These are phyloP conservation scores for Zygaena filipendulae DNA, from an alignment of 2,888 invertebrate species.

Conservation along the genomic window DNA sequence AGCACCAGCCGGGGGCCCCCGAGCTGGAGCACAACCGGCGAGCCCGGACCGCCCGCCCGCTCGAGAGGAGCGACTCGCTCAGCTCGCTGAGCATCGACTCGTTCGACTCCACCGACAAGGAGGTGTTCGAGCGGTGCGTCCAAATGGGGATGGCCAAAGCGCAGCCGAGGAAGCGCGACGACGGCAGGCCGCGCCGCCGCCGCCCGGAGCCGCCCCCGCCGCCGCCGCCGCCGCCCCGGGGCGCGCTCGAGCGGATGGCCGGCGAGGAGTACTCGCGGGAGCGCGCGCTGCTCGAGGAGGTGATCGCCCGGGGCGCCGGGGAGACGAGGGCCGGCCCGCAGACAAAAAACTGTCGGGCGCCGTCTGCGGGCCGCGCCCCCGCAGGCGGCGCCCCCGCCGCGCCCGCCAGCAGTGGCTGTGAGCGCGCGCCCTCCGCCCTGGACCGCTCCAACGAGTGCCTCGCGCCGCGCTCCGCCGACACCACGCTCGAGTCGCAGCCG, in stretches of 20 bases:
- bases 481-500: constrained; percentile 41
- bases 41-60: constrained; percentile 21
- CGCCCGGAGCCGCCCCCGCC: constrained; percentile 19
- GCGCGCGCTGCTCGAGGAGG: constrained; percentile 67
- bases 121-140: constrained; percentile 81
- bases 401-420: constrained; percentile 56
- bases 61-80: constrained; percentile 35
- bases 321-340: constrained; percentile 17
- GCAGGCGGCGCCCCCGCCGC: constrained; percentile 49
- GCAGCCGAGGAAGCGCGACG: constrained; percentile 20
- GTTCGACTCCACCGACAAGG: constrained; percentile 71
- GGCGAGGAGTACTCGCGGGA: constrained; percentile 35
- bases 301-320: constrained; percentile 70
- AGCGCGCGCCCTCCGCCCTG: constrained; percentile 23
- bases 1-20: constrained; percentile 20
- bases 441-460: constrained; percentile 56
- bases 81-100: constrained; percentile 60
- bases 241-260: constrained; percentile 32
- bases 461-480: constrained; percentile 41
- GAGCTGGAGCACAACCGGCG: constrained; percentile 34
- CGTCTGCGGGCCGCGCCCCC: constrained; percentile 74
- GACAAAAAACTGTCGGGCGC: constrained; percentile 81
- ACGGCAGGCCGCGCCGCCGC: constrained; percentile 20
- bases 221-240: constrained; percentile 14
- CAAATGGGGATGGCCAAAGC: constrained; percentile 74